A percentile compares a stretch with the other conserved stretches of the same genome.
phyloP scores from a whole-genome alignment of 2,888 invertebrate genomes.

The Theretra japonica region DNA sequence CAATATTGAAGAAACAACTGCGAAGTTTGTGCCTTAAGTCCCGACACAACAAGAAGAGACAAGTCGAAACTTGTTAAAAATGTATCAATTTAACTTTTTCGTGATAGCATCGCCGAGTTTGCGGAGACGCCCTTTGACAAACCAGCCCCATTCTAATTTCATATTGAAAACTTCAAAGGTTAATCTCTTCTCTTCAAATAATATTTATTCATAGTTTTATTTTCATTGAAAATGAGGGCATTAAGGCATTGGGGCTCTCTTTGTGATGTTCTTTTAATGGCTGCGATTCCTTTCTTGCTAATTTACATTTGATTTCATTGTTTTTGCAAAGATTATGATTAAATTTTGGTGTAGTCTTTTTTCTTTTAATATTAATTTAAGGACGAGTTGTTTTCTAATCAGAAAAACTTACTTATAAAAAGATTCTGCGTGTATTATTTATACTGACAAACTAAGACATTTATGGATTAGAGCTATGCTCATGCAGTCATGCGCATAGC shows the following conservation, averaged over 20 bases:
- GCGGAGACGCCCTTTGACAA: constrained; percentile 57
- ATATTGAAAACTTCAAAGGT: constrained; percentile 59
- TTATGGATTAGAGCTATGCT: too few relatives aligned
- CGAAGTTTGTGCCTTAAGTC: constrained; percentile 35
- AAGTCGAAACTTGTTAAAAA: constrained; percentile 64
- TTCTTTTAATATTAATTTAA: not conserved
- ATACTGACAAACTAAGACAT: too few relatives aligned
- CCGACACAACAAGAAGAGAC: constrained; percentile 37
- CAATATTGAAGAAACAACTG: not conserved
- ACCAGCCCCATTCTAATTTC: constrained; percentile 55
- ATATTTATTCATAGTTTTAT: constrained; percentile 31
- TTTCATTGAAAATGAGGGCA: constrained; percentile 24
- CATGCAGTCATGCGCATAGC: too few relatives aligned
- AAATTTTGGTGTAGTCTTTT: not conserved
- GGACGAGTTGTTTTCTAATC: not conserved
- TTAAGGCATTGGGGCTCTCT: constrained; percentile 8
- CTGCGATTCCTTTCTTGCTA: not conserved
- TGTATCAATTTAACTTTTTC: constrained; percentile 71
- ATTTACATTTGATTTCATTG: not conserved
- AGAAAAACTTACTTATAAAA: too few relatives aligned
- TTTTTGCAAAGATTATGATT: not conserved
- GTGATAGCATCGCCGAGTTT: constrained; percentile 52
- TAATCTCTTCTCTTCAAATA: constrained; percentile 42
- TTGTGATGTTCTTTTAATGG: not conserved
- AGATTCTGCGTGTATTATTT: too few relatives aligned